Conservation (phyloP, 2,797 vertebrate genomes). For the Arrhamphus sclerolepis region DNA sequence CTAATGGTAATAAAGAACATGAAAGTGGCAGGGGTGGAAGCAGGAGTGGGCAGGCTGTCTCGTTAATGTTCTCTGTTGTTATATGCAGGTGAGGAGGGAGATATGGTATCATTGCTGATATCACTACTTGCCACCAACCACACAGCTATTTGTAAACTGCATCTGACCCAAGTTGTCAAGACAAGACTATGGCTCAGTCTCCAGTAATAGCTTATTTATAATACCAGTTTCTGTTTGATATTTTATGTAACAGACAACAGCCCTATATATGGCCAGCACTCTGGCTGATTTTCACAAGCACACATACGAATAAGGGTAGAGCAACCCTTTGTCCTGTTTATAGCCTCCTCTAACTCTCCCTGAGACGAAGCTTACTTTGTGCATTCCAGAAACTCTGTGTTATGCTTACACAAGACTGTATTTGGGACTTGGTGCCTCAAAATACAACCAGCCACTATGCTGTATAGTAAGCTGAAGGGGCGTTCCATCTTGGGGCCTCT, state of each 20-base stretch:
- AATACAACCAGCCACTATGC: slow-evolving; percentile 51
- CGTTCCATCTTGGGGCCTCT: slow-evolving; percentile 22
- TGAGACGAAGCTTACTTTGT: slow-evolving; percentile 46
- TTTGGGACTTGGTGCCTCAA: slow-evolving; percentile 43
- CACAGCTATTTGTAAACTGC: slow-evolving; percentile 22
- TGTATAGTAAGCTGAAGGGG: slow-evolving; percentile 15
- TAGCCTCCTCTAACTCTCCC: slow-evolving; percentile 44
- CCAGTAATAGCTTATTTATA: background rate
- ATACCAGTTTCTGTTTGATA: background rate
- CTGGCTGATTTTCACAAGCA: slow-evolving; percentile 52
- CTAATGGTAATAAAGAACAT: slow-evolving; percentile 36
- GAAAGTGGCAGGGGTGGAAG: slow-evolving; percentile 31
- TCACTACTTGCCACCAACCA: slow-evolving; percentile 12
- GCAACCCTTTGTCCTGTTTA: slow-evolving; percentile 59
- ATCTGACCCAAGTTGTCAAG: slow-evolving; percentile 21
- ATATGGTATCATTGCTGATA: slow-evolving; percentile 41
- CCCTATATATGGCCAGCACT: slow-evolving; percentile 64
- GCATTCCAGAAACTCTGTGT: slow-evolving; percentile 68
- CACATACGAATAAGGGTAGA: slow-evolving; percentile 70
- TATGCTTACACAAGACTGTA: slow-evolving; percentile 55
- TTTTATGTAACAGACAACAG: slow-evolving; percentile 22
- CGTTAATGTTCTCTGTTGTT: slow-evolving; percentile 32
- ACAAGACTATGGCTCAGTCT: slow-evolving; percentile 8
- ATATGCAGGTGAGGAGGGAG: slow-evolving; percentile 33
- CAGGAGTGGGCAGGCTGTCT: slow-evolving; percentile 21